These are phyloP conservation scores for Bactericera cockerelli DNA, from an alignment of 1,140 invertebrate genomes.

Conservation along the genomic window DNA sequence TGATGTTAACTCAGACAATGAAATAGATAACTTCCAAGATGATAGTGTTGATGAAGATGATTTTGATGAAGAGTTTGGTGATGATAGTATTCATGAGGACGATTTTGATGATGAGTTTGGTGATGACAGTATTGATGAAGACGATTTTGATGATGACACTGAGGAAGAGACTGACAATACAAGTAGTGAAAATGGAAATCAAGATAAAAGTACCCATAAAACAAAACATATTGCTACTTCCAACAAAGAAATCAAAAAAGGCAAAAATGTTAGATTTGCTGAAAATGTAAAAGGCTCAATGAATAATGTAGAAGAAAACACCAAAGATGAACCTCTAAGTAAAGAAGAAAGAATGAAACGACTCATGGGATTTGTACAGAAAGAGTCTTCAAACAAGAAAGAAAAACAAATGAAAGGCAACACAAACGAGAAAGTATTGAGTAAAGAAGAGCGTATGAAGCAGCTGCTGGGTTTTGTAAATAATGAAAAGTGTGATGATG, in stretches of 20 bases:
- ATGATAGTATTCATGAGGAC: constrained; percentile 18
- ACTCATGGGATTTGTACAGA: constrained; percentile 13
- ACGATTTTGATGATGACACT: constrained; percentile 19
- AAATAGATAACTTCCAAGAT: constrained; percentile 22
- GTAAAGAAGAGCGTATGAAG: constrained; percentile 3
- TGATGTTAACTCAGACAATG: constrained; percentile 22
- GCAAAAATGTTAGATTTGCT: constrained; percentile 20
- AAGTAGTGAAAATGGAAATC: constrained; percentile 14
- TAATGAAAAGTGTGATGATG: not conserved
- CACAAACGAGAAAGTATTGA: constrained; percentile 12
- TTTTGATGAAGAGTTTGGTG: constrained; percentile 29
- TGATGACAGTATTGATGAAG: constrained; percentile 16
- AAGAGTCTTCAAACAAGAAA: constrained; percentile 26
- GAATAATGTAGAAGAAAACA: not conserved
- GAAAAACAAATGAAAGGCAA: not conserved
- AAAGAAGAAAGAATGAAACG: not conserved
- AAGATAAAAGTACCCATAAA: constrained; percentile 16
- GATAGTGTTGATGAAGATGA: constrained; percentile 30
- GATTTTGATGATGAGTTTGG: constrained; percentile 17
- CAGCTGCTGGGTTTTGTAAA: not conserved
- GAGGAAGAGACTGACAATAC: constrained; percentile 21
- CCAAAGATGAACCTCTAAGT: not conserved
- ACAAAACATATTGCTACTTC: too few relatives aligned
- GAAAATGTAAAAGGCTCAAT: constrained; percentile 20
- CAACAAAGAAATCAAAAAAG: too few relatives aligned